Conservation (phyloP, 2,797 vertebrate species). For the Ctenopoma multispine region DNA sequence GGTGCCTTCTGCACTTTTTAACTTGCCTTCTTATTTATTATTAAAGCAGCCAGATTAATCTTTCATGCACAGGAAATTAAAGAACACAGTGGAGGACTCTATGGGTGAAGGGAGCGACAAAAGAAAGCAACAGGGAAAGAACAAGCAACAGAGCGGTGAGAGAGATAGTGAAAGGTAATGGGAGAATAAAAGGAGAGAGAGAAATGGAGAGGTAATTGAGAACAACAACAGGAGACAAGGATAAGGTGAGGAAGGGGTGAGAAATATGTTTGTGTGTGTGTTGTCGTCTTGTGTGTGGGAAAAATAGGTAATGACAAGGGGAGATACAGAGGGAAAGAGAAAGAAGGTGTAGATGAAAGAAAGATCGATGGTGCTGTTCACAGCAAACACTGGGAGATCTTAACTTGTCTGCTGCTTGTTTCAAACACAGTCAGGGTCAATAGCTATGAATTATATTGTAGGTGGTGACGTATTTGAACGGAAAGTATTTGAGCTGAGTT, state of each 20-base stretch:
- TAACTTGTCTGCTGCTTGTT: slow-evolving; percentile 13
- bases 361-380: slow-evolving; percentile 43
- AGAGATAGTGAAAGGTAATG: slow-evolving; percentile 20
- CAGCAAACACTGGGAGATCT: slow-evolving; percentile 40
- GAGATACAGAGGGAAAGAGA: background rate
- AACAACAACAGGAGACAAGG: slow-evolving; percentile 24
- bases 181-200: background rate
- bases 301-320: slow-evolving; percentile 15
- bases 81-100: slow-evolving; percentile 63
- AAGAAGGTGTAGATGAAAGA: slow-evolving; percentile 41
- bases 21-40: slow-evolving; percentile 76
- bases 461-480: slow-evolving; percentile 10
- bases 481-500: background rate
- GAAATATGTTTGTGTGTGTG: slow-evolving; percentile 16
- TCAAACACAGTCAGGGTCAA: slow-evolving; percentile 38
- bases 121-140: slow-evolving; percentile 48
- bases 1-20: slow-evolving; percentile 68
- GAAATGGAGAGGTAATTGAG: slow-evolving; percentile 18
- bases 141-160: background rate
- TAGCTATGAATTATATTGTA: slow-evolving; percentile 18
- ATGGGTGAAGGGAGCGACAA: slow-evolving; percentile 48
- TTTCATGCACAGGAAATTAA: slow-evolving; percentile 84
- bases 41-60: slow-evolving; percentile 78
- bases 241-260: slow-evolving; percentile 25
- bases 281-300: slow-evolving; percentile 13